A percentile compares a stretch with the other conserved stretches of the same genome.
Conservation (phyloP, 2,888 invertebrate species). For the Drosophila quinaria region DNA sequence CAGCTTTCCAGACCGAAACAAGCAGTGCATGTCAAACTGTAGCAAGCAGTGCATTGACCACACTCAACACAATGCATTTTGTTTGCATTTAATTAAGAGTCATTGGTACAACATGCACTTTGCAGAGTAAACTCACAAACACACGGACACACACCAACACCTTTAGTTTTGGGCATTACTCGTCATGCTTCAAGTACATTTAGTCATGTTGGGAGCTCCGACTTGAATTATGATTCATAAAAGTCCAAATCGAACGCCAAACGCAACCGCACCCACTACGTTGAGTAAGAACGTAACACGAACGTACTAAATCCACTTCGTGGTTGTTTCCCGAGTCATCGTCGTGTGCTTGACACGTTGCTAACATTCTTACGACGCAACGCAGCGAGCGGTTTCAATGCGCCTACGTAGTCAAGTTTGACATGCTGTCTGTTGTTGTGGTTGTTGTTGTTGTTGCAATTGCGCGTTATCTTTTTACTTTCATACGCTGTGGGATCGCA, state of each 20-base stretch:
- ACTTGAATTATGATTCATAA: constrained; percentile 44
- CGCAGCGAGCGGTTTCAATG: constrained; percentile 32
- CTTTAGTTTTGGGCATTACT: constrained; percentile 43
- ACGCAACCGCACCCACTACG: constrained; percentile 65
- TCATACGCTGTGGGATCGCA: constrained; percentile 63
- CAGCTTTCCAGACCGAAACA: constrained; percentile 11
- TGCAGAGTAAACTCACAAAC: constrained; percentile 3
- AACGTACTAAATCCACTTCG: constrained; percentile 27
- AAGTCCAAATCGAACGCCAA: constrained; percentile 45
- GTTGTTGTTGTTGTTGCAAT: constrained; percentile 63
- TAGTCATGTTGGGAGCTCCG: constrained; percentile 15
- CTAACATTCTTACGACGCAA: constrained; percentile 43
- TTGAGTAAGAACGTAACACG: constrained; percentile 51
- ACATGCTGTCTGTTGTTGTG: constrained; percentile 4
- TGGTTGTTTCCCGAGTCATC: constrained; percentile 16
- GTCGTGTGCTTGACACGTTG: constrained; percentile 70
- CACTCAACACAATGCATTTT: not conserved
- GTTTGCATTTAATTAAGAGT: constrained; percentile 14
- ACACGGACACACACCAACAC: constrained; percentile 41
- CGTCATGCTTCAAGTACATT: constrained; percentile 53
- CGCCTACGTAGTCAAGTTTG: constrained; percentile 63
- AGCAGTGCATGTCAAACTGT: constrained; percentile 35
- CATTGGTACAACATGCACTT: constrained; percentile 34
- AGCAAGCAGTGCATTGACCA: constrained; percentile 52
- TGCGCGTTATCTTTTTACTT: constrained; percentile 79